Conservation (phyloP, 2,888 invertebrate species). For the Dendrolimus houi region DNA sequence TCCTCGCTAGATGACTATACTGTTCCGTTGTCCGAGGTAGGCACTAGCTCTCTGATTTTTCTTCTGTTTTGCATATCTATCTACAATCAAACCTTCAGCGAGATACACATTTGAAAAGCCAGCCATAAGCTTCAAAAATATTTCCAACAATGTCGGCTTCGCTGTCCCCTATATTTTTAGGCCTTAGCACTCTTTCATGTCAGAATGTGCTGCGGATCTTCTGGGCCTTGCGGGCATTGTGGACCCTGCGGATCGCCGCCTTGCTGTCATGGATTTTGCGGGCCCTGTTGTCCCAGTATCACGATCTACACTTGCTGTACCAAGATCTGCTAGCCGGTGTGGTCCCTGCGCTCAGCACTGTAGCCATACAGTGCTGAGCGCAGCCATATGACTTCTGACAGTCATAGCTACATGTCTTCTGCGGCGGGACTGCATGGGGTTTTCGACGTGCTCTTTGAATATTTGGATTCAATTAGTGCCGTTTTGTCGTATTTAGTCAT, state of each 20-base stretch:
- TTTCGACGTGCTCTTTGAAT: slow-evolving; percentile 13
- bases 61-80: too few species aligned
- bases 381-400: too few species aligned
- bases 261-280: slow-evolving; percentile 28
- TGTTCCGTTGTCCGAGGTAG: too few species aligned
- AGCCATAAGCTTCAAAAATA: neutral
- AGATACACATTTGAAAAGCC: slow-evolving; percentile 25
- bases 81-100: slow-evolving; percentile 43
- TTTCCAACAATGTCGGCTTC: too few species aligned
- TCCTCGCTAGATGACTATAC: too few species aligned
- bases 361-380: too few species aligned
- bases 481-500: too few species aligned
- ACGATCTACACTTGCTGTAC: slow-evolving; percentile 66
- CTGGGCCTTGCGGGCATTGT: slow-evolving; percentile 34
- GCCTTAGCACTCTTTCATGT: slow-evolving; percentile 13
- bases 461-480: slow-evolving; percentile 16
- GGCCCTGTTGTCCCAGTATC: slow-evolving; percentile 48
- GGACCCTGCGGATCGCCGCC: slow-evolving; percentile 24
- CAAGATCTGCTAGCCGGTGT: slow-evolving; percentile 49
- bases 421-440: neutral
- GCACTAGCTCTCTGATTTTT: too few species aligned
- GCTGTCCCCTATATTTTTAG: slow-evolving; percentile 5
- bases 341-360: slow-evolving; percentile 12
- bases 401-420: neutral
- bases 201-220: slow-evolving; percentile 21